Percentiles rank a stretch among this genome's conserved stretches.
Evolutionary conservation across 2,113 vertebrate species (phyloP).

Genomic region (Lanius collurio): DNA sequence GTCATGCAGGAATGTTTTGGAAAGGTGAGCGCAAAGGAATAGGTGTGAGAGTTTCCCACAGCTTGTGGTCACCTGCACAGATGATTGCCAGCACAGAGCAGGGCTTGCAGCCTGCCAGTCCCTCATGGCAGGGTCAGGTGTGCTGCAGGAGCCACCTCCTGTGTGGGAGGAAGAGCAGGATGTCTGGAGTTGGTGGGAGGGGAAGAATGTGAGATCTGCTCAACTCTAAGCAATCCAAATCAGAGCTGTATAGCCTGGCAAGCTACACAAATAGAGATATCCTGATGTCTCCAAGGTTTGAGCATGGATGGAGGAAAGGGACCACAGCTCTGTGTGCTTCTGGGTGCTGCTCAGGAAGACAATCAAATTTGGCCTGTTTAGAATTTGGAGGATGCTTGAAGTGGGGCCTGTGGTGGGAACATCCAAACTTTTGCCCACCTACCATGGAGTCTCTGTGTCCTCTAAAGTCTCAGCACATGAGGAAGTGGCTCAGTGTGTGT

Average conservation of each 20-base stretch:
- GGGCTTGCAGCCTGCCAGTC: not conserved
- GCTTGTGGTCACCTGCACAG: not conserved
- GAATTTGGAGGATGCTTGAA: not conserved
- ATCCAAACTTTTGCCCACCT: not conserved
- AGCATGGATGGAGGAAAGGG: not conserved
- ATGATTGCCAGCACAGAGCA: not conserved
- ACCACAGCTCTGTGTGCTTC: not conserved
- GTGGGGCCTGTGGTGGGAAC: not conserved
- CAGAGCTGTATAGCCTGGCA: not conserved
- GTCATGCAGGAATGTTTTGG: not conserved
- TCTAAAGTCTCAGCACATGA: not conserved
- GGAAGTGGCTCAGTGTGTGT: not conserved
- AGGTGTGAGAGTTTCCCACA: not conserved
- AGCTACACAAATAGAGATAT: not conserved
- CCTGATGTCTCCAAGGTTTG: not conserved
- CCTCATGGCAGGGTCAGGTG: not conserved
- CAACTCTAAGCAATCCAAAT: not conserved
- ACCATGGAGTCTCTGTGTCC: rapidly evolving
- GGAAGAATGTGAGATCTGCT: not conserved
- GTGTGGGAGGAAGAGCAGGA: rapidly evolving
- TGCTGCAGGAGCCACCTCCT: not conserved
- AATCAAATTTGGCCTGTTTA: not conserved
- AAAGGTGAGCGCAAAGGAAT: not conserved
- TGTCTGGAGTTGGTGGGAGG: not conserved
- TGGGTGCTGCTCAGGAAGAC: not conserved